These are phyloP conservation scores for Cliona cf. orientalis DNA, from an alignment of 37 sponge, comb jelly and placozoan genomes.

Conservation along the genomic window DNA sequence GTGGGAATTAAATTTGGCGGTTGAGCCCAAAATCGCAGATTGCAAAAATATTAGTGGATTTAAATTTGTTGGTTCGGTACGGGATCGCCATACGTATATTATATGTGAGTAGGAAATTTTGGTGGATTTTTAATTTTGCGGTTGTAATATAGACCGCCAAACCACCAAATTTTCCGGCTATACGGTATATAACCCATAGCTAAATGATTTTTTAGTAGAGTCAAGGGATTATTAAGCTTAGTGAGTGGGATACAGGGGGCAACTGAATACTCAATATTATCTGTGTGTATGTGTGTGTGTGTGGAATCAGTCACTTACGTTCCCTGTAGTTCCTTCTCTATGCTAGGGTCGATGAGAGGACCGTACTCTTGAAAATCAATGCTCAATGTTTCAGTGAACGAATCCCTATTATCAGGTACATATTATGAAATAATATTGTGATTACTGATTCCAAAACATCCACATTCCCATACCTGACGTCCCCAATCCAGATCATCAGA, in stretches of 20 bases:
- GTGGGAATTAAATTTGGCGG: too few relatives aligned
- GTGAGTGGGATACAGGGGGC: not conserved
- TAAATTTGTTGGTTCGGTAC: too few relatives aligned
- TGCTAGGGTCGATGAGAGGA: slow-evolving; percentile 48
- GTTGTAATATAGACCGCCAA: too few relatives aligned
- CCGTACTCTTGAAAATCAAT: slow-evolving; percentile 62
- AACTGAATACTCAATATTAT: not conserved
- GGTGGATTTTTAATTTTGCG: too few relatives aligned
- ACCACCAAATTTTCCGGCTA: too few relatives aligned
- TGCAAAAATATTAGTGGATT: too few relatives aligned
- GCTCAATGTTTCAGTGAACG: slow-evolving; percentile 35
- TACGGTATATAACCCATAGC: too few relatives aligned
- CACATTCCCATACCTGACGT: slow-evolving; percentile 43
- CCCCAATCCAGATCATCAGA: slow-evolving; percentile 72
- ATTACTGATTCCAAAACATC: not conserved
- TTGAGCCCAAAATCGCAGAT: too few relatives aligned
- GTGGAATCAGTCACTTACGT: slow-evolving; percentile 33
- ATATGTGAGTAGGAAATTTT: too few relatives aligned
- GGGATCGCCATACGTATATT: too few relatives aligned
- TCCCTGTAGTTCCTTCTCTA: slow-evolving; percentile 50
- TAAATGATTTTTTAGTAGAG: too few relatives aligned
- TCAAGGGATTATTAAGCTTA: not conserved
- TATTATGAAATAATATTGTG: not conserved
- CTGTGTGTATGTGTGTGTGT: not conserved
- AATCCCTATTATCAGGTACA: slow-evolving; percentile 30